These are phyloP conservation scores for Agrilus planipennis DNA, from an alignment of 1,140 invertebrate species.

Conservation along the genomic window DNA sequence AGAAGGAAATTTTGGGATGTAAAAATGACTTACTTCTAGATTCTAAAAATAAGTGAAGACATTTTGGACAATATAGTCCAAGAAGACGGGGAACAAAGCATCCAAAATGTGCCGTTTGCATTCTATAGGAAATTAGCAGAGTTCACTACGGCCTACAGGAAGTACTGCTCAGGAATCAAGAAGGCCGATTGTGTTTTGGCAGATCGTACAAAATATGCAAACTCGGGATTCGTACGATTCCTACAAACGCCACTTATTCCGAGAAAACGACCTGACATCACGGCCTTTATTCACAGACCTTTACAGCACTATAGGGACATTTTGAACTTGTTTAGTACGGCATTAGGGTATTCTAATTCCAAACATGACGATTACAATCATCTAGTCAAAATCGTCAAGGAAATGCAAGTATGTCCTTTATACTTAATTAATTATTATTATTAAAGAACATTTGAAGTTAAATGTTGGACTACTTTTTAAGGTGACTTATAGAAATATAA, in stretches of 20 bases:
- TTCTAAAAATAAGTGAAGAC: slow-evolving; percentile 65
- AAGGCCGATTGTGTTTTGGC: slow-evolving; percentile 69
- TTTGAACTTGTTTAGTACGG: slow-evolving; percentile 40
- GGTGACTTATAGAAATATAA: slow-evolving; percentile 63
- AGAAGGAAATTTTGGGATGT: too few species aligned
- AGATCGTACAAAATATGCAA: slow-evolving; percentile 38
- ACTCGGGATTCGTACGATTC: slow-evolving; percentile 40
- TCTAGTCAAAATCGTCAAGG: slow-evolving; percentile 36
- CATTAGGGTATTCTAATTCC: slow-evolving; percentile 33
- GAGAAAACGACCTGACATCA: slow-evolving; percentile 65
- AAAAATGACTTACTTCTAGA: slow-evolving; percentile 39
- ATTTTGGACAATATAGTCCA: slow-evolving; percentile 61
- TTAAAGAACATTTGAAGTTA: neutral
- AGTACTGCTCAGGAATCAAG: slow-evolving; percentile 70
- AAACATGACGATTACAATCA: slow-evolving; percentile 36
- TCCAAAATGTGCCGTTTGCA: slow-evolving; percentile 49
- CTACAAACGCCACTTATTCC: slow-evolving; percentile 67
- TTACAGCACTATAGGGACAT: slow-evolving; percentile 61
- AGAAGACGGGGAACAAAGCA: slow-evolving; percentile 56
- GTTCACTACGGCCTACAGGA: slow-evolving; percentile 61
- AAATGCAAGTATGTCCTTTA: slow-evolving; percentile 32
- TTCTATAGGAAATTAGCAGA: slow-evolving; percentile 60
- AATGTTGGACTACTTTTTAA: slow-evolving; percentile 21
- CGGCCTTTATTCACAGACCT: slow-evolving; percentile 65
- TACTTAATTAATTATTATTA: neutral